These are phyloP conservation scores for Orthosia incerta DNA, from an alignment of 2,888 invertebrate species.

Conservation along the genomic window DNA sequence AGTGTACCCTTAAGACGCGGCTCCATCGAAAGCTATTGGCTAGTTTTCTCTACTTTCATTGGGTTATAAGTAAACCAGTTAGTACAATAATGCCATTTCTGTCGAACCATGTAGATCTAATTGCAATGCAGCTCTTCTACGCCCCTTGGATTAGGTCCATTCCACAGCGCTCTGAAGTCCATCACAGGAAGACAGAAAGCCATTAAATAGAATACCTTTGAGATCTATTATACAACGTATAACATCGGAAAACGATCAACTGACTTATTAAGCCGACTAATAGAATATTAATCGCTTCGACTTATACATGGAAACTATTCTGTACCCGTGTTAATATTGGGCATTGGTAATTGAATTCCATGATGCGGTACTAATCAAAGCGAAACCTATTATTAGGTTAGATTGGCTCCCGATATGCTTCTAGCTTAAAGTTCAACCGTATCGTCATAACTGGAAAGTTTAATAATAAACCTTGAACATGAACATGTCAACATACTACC, in stretches of 20 bases:
- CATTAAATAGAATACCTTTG: background rate
- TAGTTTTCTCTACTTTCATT: too few relatives aligned
- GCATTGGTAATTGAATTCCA: constrained; percentile 31
- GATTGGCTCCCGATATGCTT: constrained; percentile 8
- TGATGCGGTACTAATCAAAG: constrained; percentile 41
- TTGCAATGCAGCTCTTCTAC: too few relatives aligned
- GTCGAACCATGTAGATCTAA: too few relatives aligned
- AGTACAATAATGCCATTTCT: too few relatives aligned
- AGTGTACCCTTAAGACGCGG: too few relatives aligned
- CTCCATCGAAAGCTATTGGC: too few relatives aligned
- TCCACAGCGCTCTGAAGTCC: background rate
- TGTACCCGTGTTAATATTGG: constrained; percentile 25
- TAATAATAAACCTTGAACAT: constrained; percentile 10
- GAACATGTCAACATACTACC: background rate
- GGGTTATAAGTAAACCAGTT: too few relatives aligned
- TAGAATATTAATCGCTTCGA: constrained; percentile 51
- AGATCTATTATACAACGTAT: constrained; percentile 6
- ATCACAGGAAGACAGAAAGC: constrained; percentile 3
- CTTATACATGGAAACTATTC: constrained; percentile 30
- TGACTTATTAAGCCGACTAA: constrained; percentile 47
- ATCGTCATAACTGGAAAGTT: constrained; percentile 5
- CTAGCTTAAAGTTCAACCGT: constrained; percentile 8
- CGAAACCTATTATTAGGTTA: constrained; percentile 13
- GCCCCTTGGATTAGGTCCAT: background rate
- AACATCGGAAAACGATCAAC: constrained; percentile 37